These are phyloP conservation scores for Pygoscelis antarcticus DNA, from an alignment of 2,113 vertebrate species.

Conservation along the genomic window DNA sequence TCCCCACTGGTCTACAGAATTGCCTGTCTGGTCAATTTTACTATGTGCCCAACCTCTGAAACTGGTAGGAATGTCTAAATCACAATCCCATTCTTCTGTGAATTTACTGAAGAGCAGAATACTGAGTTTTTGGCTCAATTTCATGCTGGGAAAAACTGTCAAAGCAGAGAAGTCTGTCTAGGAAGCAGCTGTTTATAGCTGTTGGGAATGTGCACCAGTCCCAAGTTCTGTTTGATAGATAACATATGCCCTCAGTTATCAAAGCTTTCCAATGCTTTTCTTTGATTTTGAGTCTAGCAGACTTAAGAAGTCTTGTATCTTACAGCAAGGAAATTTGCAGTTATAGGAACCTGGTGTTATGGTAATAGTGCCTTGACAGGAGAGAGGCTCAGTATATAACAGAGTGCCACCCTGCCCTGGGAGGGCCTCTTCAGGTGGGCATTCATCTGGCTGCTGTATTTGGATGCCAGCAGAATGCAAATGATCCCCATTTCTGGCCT, in stretches of 20 bases:
- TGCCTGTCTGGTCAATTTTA: neutral
- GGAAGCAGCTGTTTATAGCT: conserved; percentile 30
- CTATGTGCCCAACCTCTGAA: neutral
- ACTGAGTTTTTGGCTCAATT: conserved; percentile 1
- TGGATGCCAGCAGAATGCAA: neutral
- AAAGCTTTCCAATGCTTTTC: neutral
- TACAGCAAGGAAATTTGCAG: neutral
- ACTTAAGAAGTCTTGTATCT: neutral
- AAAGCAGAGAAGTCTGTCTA: neutral
- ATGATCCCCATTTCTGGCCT: neutral
- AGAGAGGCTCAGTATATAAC: neutral
- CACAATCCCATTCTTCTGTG: neutral
- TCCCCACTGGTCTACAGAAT: neutral
- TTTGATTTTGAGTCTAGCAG: neutral
- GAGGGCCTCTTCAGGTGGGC: neutral
- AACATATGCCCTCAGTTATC: neutral
- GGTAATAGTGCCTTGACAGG: neutral
- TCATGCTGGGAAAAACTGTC: neutral
- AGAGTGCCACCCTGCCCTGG: neutral
- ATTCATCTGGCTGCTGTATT: neutral
- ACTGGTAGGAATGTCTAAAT: neutral
- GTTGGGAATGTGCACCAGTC: neutral
- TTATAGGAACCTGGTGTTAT: neutral
- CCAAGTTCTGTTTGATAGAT: neutral
- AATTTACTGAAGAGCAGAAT: neutral